Evolutionary conservation across 2,797 vertebrate genomes (phyloP).

Genomic region (Characodon lateralis): DNA sequence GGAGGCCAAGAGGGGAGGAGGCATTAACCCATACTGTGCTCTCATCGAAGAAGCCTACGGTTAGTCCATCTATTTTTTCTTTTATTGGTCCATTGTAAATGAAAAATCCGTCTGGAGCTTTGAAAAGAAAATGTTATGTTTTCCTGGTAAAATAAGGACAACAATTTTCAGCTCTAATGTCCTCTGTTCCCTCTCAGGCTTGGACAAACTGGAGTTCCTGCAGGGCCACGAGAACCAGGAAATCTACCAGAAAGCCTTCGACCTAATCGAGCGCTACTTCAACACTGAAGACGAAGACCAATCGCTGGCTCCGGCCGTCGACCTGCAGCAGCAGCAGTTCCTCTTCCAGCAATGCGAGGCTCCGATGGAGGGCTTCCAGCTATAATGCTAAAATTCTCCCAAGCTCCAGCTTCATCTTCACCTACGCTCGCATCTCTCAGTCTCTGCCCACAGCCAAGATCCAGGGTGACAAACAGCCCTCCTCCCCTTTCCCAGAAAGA

Average conservation of each 20-base stretch:
- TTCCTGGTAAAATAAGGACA: neutral
- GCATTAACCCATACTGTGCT: conserved; percentile 96
- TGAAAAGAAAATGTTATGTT: neutral
- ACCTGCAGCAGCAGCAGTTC: conserved; percentile 96
- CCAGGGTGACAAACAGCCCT: conserved; percentile 37
- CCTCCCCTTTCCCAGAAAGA: conserved; percentile 54
- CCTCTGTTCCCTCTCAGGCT: conserved; percentile 74
- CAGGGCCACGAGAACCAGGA: conserved; percentile 99
- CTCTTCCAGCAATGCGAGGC: conserved; percentile 98
- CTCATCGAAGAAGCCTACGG: conserved; percentile 97
- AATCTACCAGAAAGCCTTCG: conserved; percentile 98
- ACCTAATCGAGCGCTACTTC: conserved; percentile 98
- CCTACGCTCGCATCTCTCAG: conserved; percentile 57
- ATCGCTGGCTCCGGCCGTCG: conserved; percentile 92
- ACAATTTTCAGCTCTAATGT: neutral
- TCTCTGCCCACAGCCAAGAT: conserved; percentile 58
- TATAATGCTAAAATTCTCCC: conserved; percentile 79
- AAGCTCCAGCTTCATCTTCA: conserved; percentile 63
- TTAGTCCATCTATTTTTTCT: conserved; percentile 56
- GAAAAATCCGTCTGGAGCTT: neutral
- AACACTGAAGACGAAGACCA: conserved; percentile 96
- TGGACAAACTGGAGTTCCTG: conserved; percentile 98
- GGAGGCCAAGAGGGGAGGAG: conserved; percentile 92
- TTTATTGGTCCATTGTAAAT: neutral
- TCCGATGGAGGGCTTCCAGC: conserved; percentile 98